Evolutionary conservation across 30 jellyfish, hydroid and myxozoan genomes (phyloP).

Genomic region (Mastigias papua): DNA sequence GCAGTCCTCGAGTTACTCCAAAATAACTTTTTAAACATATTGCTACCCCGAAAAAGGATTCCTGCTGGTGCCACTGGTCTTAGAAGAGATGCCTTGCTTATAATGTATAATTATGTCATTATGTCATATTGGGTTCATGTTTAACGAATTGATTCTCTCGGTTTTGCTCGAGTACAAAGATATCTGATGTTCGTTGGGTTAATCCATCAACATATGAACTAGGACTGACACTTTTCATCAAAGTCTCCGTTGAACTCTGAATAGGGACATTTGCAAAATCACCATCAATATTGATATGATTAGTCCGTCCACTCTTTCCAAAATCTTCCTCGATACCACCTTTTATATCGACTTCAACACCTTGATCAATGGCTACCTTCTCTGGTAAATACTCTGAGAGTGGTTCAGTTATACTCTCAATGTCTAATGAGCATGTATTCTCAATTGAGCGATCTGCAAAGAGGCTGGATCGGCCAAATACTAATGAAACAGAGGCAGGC

Average conservation of each 20-base stretch:
- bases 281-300: not conserved
- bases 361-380: conserved; percentile 50
- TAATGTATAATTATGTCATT: not conserved
- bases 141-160: not conserved
- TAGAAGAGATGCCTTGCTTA: not conserved
- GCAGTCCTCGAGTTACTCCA: too few species aligned
- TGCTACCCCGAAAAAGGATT: too few species aligned
- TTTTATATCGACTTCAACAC: conserved; percentile 44
- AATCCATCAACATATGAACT: not conserved
- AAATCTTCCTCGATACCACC: not conserved
- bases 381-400: conserved; percentile 38
- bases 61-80: not conserved
- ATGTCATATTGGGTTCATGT: not conserved
- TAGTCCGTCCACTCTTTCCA: not conserved
- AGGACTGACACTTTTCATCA: not conserved
- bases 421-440: not conserved
- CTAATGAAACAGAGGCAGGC: conserved; percentile 36
- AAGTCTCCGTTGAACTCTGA: not conserved
- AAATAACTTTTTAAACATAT: too few species aligned
- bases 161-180: not conserved
- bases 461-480: conserved; percentile 55
- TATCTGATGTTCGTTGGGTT: not conserved
- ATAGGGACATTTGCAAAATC: not conserved
- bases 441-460: conserved; percentile 19
- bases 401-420: conserved; percentile 3